Evolutionary conservation across 2,888 invertebrate genomes (phyloP), one percentile per base, ranked within the genome.

Genomic region (Beris morrisii): DNA sequence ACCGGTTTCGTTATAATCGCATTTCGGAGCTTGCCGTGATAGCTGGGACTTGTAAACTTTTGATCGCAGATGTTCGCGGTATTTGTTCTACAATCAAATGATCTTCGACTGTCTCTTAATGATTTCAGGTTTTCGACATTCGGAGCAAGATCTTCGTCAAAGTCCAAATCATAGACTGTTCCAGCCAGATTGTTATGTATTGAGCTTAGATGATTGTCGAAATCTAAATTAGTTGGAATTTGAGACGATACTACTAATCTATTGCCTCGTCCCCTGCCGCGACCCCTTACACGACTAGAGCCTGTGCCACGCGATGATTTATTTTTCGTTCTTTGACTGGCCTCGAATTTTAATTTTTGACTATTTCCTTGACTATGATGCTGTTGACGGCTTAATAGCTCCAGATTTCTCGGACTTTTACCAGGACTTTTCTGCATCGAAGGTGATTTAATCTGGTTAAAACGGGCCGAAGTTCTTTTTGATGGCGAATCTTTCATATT

Each of bases 131-230:
- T 89, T 74, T 89, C 88, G 64, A 91, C 88, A 73, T 89, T 89
- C 72, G 87, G 86, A 69, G 90, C 89, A 67, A 91, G 87, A 76
- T 93, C 93, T 73, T 93, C 93, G 70, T 93, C 90, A 70, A 91
- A 91, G 77, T 93, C 88, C 71, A 91, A 86, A 77, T 91, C 95
- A 74, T 93, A 95, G 2, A 94, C 94, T 3, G 94, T 94, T 7
- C 94, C 93, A 6, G 88, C 88, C 45, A 93, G 82, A 76, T 92
- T 92, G 76, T 88, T 91, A 70, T 89, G 90, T 68, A 91, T 91
- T 3, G 91, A 79, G 9, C 78, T 77, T 7, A 67, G 22, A 4
- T 61, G 56, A 73, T 88, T 88, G 66, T 81, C 78, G 72, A 82
- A 83, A 65, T 85, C 84, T 46, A 83, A 76, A 68, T 80, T 77